Evolutionary conservation across 1,140 invertebrate species (phyloP), one percentile per base, ranked within the genome.

Genomic region (Caenorhabditis tropicalis): DNA sequence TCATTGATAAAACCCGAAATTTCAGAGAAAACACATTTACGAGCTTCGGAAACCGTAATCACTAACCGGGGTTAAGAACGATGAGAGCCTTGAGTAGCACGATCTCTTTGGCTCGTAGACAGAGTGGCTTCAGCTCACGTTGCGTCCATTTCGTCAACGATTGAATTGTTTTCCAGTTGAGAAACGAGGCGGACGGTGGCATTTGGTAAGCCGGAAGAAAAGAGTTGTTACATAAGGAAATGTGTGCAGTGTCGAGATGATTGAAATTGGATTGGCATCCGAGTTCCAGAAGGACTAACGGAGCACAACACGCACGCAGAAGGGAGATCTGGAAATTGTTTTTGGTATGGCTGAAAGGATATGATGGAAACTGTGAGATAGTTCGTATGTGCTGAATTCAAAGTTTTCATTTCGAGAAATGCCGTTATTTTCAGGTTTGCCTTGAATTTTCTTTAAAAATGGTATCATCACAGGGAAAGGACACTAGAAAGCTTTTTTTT

Each of bases 201-300:
- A 27, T 46, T n/a, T 27, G 21, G 36, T 70, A 29, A 49, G 39
- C 82, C 24, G 27, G 15, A 19, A 39, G 43, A 82, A 49, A 53
- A 79, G 60, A 85, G 51, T 49, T 82, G 48, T 49, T 86, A 74
- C 85, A 82, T 65, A 89, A 89, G 21, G 83, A 84, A 33, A 86
- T 27, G 19, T 86, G 86, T 65, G 86, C 81, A 49, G 86, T 79
- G 49, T 88, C 86, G n/a, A 24, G 31, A 65, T 82, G 36, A 82
- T 86, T 15, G 88, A 74, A 70, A 86, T 86, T 31, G 85, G 87
- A 49, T 85, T 89, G 39, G 88, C 36, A 24, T 48, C 82, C 51
- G 85, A 89, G 84, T 39, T 89, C 89, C 79, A 90, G 87, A 36
- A 89, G 56, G 12, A 86, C 89, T n/a, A 89, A 39, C 27, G 89